Percentiles rank a stretch among this genome's conserved stretches.
phyloP scores from a whole-genome alignment of 2,888 invertebrate genomes.

The Choreutis nemorana region DNA sequence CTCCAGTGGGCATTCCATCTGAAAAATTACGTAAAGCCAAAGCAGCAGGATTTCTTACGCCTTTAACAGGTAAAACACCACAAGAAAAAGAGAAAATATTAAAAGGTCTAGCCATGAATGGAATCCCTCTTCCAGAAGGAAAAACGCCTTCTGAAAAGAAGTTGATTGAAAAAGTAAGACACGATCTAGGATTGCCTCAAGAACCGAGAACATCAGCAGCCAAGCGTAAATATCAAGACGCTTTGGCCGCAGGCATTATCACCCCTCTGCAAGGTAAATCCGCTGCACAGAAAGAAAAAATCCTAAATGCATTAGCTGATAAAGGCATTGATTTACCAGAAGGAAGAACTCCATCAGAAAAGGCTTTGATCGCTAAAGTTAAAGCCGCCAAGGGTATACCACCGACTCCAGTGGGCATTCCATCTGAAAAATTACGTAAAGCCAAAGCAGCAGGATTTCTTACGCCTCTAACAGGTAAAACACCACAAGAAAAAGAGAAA shows the following conservation, averaged over 20 bases:
- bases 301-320: constrained; percentile 14
- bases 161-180: constrained; percentile 10
- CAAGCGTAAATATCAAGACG: constrained; percentile 13
- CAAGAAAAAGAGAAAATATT: constrained; percentile 19
- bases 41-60: constrained; percentile 15
- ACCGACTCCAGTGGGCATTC: neutral
- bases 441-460: constrained; percentile 24
- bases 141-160: constrained; percentile 26
- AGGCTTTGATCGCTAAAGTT: constrained; percentile 9
- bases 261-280: constrained; percentile 13
- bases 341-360: constrained; percentile 12
- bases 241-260: constrained; percentile 15
- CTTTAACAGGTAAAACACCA: constrained; percentile 9
- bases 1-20: constrained; percentile 7
- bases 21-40: constrained; percentile 16
- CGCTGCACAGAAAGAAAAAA: constrained; percentile 12
- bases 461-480: constrained; percentile 16
- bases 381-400: neutral
- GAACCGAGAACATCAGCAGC: constrained; percentile 6
- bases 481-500: constrained; percentile 17
- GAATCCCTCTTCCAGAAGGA: constrained; percentile 22
- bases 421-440: constrained; percentile 20
- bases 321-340: constrained; percentile 13
- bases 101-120: constrained; percentile 13
- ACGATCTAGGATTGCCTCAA: neutral